Evolutionary conservation across 2,888 invertebrate species (phyloP), one percentile per base, ranked within the genome.

Genomic region (Sarcophaga caerulescens): DNA sequence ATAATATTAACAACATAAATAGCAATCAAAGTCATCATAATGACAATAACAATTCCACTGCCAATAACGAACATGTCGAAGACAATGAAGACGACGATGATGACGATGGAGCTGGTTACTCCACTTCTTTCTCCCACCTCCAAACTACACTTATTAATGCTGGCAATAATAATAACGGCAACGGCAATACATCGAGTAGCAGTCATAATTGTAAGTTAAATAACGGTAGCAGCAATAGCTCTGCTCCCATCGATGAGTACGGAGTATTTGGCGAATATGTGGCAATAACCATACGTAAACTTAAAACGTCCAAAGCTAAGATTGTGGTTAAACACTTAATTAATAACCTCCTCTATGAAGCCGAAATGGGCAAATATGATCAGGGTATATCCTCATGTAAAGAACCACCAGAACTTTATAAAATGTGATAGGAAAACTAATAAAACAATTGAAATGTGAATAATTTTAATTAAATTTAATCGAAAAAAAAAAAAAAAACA

Each of bases 221-320:
- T 17, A 23, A 52, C 70, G 78, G 17, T 25, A 70, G 57, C 66
- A 74, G 19, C 80, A 78, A 35, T 35, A 35, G 35, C 35, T 35
- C 35, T 8, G 8, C 73, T 17, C 60, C 84, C 21, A 88, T 12
- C 73, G 92, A 92, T 87, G 92, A 92, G 81, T 92, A 92, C 77
- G 92, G 92, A 0, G 92, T 92, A 70, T 92, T 92, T 88, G 92
- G 92, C 19, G 92, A 92, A 82, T 92, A 92, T 81, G 92, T 92
- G 84, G 92, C 92, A 84, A 91, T 92, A 80, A 92, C 92, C 69
- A 92, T 92, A 89, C 89, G 92, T 75, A 92, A 92, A 76, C 87
- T 92, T 74, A 92, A 92, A 89, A 92, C 92, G 23, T 89, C 91
- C 80, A 92, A 92, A 85, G 91, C 92, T 23, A 91, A 92, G 88